Percentiles rank a stretch among this genome's conserved stretches.
Conservation (phyloP, 2,888 invertebrate genomes). For the Hirtodrosophila duncani region DNA sequence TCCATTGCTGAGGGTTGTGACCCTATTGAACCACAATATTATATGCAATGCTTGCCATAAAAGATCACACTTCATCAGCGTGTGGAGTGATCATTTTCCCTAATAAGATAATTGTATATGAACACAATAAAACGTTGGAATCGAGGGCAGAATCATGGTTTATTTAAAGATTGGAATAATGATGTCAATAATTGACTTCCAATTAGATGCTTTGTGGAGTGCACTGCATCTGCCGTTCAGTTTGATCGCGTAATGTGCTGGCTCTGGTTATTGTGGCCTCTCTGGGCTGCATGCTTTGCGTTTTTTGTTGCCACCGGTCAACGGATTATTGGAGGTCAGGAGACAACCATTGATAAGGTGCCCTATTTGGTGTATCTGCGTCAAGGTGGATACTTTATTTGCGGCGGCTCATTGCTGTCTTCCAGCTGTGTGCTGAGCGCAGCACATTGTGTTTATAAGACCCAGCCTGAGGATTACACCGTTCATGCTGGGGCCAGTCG, state of each 20-base stretch:
- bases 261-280: conserved; percentile 18
- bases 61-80: too few relatives aligned
- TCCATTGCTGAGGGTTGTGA: conserved; percentile 17
- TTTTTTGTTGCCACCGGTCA: conserved; percentile 8
- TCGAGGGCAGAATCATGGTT: too few relatives aligned
- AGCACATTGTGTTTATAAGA: conserved; percentile 68
- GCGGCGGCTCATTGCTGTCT: conserved; percentile 73
- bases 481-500: conserved; percentile 64
- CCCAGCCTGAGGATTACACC: conserved; percentile 39
- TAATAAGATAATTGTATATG: too few relatives aligned
- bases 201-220: too few relatives aligned
- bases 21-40: not conserved
- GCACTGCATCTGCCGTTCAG: too few relatives aligned
- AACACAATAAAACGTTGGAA: not conserved
- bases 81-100: too few relatives aligned
- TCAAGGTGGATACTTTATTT: conserved; percentile 56
- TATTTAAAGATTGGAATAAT: too few relatives aligned
- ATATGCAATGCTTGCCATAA: too few relatives aligned
- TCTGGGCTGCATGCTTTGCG: too few relatives aligned
- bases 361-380: conserved; percentile 71
- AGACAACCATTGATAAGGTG: conserved; percentile 56
- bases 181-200: too few relatives aligned
- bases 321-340: conserved; percentile 64
- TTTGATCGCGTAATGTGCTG: conserved; percentile 40
- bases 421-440: conserved; percentile 70